A percentile compares a stretch with the other conserved stretches of the same genome.
Conservation (phyloP, 2,113 vertebrate genomes). For the Lasiurus cinereus region DNA sequence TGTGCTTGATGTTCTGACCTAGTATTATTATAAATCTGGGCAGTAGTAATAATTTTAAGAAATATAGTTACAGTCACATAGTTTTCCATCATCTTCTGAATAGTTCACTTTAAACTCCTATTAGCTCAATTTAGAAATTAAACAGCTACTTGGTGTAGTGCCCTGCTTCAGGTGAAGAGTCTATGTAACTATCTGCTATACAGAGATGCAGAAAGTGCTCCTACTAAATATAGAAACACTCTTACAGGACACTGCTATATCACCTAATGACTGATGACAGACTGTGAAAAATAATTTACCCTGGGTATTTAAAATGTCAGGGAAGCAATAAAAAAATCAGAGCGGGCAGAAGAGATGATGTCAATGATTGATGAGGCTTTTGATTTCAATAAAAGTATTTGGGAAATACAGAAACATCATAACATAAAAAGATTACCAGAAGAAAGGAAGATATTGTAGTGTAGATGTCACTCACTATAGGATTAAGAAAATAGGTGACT, state of each 20-base stretch:
- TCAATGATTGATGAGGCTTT: constrained; percentile 51
- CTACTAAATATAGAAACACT: constrained; percentile 49
- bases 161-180: background rate
- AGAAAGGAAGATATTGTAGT: background rate
- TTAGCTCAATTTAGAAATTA: background rate
- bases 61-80: background rate
- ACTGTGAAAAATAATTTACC: constrained; percentile 54
- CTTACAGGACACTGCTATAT: background rate
- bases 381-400: constrained; percentile 31
- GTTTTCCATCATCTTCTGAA: constrained; percentile 17
- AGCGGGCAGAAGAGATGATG: constrained; percentile 7
- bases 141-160: background rate
- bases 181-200: background rate
- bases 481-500: background rate
- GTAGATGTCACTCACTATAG: background rate
- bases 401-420: constrained; percentile 42
- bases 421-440: background rate
- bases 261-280: constrained; percentile 54
- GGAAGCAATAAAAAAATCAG: constrained; percentile 65
- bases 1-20: background rate
- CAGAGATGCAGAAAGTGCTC: background rate
- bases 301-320: constrained; percentile 73
- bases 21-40: background rate
- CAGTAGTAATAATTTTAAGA: background rate
- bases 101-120: background rate